Percentiles rank a stretch among this genome's conserved stretches.
Conservation (phyloP, 2,113 vertebrate species). For the Trachemys scripta region DNA sequence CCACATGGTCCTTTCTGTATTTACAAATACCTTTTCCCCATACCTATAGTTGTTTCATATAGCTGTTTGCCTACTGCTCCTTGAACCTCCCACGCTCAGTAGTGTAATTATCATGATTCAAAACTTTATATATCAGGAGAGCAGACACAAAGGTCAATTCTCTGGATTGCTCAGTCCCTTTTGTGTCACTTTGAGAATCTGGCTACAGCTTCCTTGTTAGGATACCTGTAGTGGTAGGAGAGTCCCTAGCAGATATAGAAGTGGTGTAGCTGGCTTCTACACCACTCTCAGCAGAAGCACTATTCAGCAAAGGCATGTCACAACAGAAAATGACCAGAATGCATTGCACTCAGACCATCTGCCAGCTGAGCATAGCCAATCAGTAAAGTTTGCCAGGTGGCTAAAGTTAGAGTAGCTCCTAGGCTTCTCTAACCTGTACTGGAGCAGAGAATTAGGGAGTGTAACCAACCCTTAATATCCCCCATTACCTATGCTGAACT, state of each 20-base stretch:
- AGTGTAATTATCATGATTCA: not conserved
- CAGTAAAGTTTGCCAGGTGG: not conserved
- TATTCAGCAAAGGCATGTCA: not conserved
- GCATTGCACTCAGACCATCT: not conserved
- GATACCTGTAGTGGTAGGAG: not conserved
- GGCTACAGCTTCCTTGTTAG: not conserved
- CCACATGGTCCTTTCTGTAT: not conserved
- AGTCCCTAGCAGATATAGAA: not conserved
- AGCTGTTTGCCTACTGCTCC: not conserved
- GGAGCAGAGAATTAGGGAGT: not conserved
- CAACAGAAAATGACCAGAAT: not conserved
- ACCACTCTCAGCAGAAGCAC: accelerated
- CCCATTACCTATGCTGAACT: not conserved
- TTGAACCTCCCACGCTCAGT: not conserved
- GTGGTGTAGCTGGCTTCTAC: not conserved
- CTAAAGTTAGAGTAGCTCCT: not conserved
- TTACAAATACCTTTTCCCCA: not conserved
- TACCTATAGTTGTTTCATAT: not conserved
- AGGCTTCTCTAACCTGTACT: not conserved
- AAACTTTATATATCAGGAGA: not conserved
- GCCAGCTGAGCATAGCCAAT: not conserved
- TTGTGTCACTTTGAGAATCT: not conserved
- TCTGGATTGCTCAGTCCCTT: not conserved
- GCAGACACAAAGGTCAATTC: not conserved
- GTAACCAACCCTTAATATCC: not conserved